Evolutionary conservation across 2,888 invertebrate genomes (phyloP), one percentile per base, ranked within the genome.

Genomic region (Orchestes rusci): DNA sequence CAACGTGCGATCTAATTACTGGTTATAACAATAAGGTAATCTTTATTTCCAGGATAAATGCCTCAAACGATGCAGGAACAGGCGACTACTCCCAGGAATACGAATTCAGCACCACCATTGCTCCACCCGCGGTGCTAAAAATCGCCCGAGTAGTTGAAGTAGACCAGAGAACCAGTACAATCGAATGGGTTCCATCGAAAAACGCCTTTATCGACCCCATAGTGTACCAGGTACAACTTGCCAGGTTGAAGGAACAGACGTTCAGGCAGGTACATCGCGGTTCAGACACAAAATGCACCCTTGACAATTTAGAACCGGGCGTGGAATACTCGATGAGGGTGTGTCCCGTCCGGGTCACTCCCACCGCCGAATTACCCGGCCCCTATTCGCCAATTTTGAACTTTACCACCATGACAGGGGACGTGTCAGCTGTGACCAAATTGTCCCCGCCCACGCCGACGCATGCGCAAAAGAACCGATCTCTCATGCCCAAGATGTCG

Each of bases 61-160:
- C 89, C 37, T 78, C 82, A 55, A 90, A 88, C 64, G 87, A 85
- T 66, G 90, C 87, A 45, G 92, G 91, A 8, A 78, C 82, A 56
- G 92, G 92, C 13, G 78, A 79, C 23, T 89, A 81, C 73, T 86
- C 88, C 3, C 74, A 74, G 45, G 73, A 80, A 39, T 76, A 78
- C 64, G 70, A 75, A 45, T 89, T 84, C 66, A 72, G 72, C 56
- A 94, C 94, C 23, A 73, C 72, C 47, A 76, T 82, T 53, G 84
- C 92, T 20, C 84, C 90, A 44, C 94, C 93, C 19, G 80, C 84
- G 41, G 77, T 83, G 49, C 75, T 88, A 33, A 87, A 84, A 73
- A 73, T 82, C 18, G 86, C 87, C 28, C 72, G 76, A 45, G 72
- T 82, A 33, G 66, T 68, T 36, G 76, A 75, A 59, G 66, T 78